These are phyloP conservation scores for Mimachlamys varia DNA, from an alignment of 2,888 invertebrate genomes.

Conservation along the genomic window DNA sequence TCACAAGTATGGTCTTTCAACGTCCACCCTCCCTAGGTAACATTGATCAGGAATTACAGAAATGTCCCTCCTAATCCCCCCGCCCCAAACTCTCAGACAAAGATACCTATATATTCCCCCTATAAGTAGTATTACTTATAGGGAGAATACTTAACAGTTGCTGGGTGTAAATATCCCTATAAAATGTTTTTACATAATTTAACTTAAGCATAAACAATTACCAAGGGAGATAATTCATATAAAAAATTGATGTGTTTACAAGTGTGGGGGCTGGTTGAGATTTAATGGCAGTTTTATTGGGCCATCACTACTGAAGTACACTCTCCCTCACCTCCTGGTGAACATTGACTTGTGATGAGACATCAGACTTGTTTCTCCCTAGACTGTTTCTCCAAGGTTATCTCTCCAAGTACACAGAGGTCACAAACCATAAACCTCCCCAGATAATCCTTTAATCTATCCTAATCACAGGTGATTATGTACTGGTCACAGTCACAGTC, in stretches of 20 bases:
- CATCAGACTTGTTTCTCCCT: too few relatives aligned
- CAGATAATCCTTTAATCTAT: not conserved
- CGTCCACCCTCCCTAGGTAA: too few relatives aligned
- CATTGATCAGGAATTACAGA: too few relatives aligned
- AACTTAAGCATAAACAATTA: not conserved
- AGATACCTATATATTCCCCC: too few relatives aligned
- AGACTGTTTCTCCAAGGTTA: not conserved
- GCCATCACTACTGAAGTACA: not conserved
- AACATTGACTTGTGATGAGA: too few relatives aligned
- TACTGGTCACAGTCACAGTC: not conserved
- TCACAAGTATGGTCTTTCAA: too few relatives aligned
- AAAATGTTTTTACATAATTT: not conserved
- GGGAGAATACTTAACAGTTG: not conserved
- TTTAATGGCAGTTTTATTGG: constrained; percentile 5
- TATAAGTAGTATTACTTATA: too few relatives aligned
- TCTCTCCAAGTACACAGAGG: not conserved
- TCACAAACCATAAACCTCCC: not conserved
- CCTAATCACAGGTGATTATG: not conserved
- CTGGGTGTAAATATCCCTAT: not conserved
- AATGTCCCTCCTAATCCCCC: too few relatives aligned
- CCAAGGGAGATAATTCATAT: not conserved
- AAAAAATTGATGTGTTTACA: not conserved
- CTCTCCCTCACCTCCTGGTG: not conserved
- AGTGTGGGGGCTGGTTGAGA: not conserved
- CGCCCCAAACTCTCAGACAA: too few relatives aligned